Evolutionary conservation across 2,888 invertebrate genomes (phyloP), one percentile per base, ranked within the genome.

Genomic region (Eucera pruinosa): DNA sequence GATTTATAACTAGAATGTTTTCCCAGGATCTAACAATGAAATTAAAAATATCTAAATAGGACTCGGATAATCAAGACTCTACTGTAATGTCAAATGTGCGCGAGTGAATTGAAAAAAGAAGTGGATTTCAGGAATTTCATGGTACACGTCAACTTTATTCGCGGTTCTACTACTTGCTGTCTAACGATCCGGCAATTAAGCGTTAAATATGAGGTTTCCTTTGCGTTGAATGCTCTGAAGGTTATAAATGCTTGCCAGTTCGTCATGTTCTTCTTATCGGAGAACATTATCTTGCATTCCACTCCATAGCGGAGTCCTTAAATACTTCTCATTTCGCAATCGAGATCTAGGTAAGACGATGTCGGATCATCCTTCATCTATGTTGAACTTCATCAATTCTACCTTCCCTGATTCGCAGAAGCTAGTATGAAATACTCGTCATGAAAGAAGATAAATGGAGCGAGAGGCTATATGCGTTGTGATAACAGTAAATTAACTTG

Each of bases 121-220:
- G 4, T 6, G 36, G 11, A 36, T 9, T 36, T 36, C 36, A 36
- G 36, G 11, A 6, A 20, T 45, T 11, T 9, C 13, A 15, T 30
- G 9, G 1, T n/a, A 33, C 33, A 9, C 5, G 36, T 7, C 62
- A 7, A 18, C 18, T 62, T 62, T 62, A 50, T 39, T 27, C 18
- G 13, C 4, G 13, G 11, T 18, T 2, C 18, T 18, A 13, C 54
- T 36, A 36, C 48, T 50, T 39, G 18, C 18, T 50, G 5, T 2
- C 7, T 18, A 18, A 6, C 11, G 45, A 20, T 5, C 15, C 15
- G 7, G 39, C 48, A 50, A 62, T 62, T 50, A 50, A 62, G 48
- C 48, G 33, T 48, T 62, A 62, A 36, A 48, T 62, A 62, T 36
- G 48, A 62, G 33, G 25, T 25, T 62, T 25, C 9, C 25, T 25